These are phyloP conservation scores for Gallinago jamesoni DNA, from an alignment of 2,113 vertebrate genomes.

Conservation along the genomic window DNA sequence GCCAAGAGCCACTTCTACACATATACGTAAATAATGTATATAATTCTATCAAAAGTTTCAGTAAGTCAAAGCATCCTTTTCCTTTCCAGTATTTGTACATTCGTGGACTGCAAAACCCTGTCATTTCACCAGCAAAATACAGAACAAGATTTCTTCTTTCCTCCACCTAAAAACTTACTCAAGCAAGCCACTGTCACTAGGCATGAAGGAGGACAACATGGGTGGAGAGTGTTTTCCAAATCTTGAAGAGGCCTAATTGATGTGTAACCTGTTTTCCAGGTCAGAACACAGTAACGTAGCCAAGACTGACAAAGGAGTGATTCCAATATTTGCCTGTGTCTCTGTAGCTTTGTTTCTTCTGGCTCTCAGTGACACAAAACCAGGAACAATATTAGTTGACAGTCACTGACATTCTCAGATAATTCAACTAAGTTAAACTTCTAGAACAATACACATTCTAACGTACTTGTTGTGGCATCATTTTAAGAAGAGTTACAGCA, in stretches of 20 bases:
- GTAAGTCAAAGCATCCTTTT: not conserved
- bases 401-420: not conserved
- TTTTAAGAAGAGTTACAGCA: not conserved
- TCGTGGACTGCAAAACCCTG: not conserved
- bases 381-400: not conserved
- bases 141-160: not conserved
- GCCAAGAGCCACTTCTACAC: not conserved
- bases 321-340: not conserved
- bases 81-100: not conserved
- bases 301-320: not conserved
- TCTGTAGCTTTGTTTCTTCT: not conserved
- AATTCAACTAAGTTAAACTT: not conserved
- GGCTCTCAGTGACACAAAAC: not conserved
- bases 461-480: not conserved
- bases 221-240: not conserved
- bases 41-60: not conserved
- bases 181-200: not conserved
- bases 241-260: not conserved
- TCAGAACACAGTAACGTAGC: not conserved
- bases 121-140: not conserved
- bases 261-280: not conserved
- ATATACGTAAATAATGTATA: not conserved
- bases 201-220: not conserved
- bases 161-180: not conserved
- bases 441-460: not conserved